Evolutionary conservation across 2,797 vertebrate species (phyloP), one percentile per base, ranked within the genome.

Genomic region (Morelia viridis): DNA sequence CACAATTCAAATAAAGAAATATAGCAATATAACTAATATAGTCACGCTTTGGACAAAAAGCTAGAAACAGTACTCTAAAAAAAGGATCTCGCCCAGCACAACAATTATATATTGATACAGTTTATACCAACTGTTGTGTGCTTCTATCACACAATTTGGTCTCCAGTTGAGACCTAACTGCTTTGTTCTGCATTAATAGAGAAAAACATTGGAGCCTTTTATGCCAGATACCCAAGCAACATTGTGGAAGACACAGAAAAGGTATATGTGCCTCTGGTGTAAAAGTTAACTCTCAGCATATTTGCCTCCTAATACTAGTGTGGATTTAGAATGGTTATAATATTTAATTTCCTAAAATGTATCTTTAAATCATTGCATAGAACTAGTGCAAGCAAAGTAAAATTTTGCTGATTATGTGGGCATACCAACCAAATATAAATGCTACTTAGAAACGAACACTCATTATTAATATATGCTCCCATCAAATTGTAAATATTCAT

Each of bases 221-320:
- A 31, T 41, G 3, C 80, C 41, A 83, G 46, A 83, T 46, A 22
- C 9, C 24, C 62, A 64, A 26, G 62, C 62, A 64, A 64, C 9
- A 64, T 28, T 64, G 26, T 3, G 1, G 26, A 64, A 64, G 24
- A 64, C 26, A 64, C 10, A 28, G 50, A 53, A 53, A 53, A 53
- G 8, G 50, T 53, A 53, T 53, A 53, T 17, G 15, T 17, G 13
- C 57, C 15, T 58, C 57, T 4, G 13, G 57, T 90, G 61, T 93
- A 86, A 92, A 83, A 92, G 85, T 94, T 94, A 91, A 95, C 94
- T 95, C 1, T 93, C 95, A 95, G 90, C 93, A 94, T 94, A 93
- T 95, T 90, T 93, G 89, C 87, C 94, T 95, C 92, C 92, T 95
- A 96, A 95, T 95, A 96, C 95, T 96, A 95, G 68, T 65, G 95